Percentiles rank a stretch among this genome's conserved stretches.
phyloP scores from a whole-genome alignment of 2,797 vertebrate species.

The Muraenolepis orangiensis region DNA sequence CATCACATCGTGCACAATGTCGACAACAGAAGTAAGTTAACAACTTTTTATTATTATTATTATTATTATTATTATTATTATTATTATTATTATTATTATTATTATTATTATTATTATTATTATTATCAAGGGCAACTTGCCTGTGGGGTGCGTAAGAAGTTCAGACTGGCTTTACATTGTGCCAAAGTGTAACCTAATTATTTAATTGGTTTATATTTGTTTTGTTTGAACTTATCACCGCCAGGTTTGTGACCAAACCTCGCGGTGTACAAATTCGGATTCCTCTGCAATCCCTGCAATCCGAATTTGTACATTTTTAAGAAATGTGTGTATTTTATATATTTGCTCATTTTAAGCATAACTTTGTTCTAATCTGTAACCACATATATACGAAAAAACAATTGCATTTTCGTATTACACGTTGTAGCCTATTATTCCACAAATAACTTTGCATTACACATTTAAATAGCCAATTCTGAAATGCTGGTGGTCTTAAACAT shows the following conservation, averaged over 20 bases:
- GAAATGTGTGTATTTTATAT: neutral
- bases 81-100: too few species aligned
- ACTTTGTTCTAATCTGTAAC: neutral
- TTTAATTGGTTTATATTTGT: neutral
- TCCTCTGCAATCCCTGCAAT: neutral
- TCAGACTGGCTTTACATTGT: neutral
- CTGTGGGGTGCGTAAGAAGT: neutral
- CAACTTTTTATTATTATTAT: too few species aligned
- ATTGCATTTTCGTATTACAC: neutral
- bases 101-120: too few species aligned
- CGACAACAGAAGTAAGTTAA: conserved; percentile 92
- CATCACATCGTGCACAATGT: conserved; percentile 81
- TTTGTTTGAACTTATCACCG: neutral
- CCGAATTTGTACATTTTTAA: neutral
- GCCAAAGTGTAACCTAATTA: neutral
- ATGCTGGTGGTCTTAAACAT: neutral
- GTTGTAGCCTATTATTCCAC: neutral
- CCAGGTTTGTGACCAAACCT: neutral
- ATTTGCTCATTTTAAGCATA: neutral
- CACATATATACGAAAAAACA: neutral
- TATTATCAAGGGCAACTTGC: too few species aligned
- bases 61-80: too few species aligned
- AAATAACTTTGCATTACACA: neutral
- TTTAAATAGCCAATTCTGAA: neutral
- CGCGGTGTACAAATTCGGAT: too few species aligned